Evolutionary conservation across 1,140 invertebrate species (phyloP).

Genomic region (Drosophila melanogaster): DNA sequence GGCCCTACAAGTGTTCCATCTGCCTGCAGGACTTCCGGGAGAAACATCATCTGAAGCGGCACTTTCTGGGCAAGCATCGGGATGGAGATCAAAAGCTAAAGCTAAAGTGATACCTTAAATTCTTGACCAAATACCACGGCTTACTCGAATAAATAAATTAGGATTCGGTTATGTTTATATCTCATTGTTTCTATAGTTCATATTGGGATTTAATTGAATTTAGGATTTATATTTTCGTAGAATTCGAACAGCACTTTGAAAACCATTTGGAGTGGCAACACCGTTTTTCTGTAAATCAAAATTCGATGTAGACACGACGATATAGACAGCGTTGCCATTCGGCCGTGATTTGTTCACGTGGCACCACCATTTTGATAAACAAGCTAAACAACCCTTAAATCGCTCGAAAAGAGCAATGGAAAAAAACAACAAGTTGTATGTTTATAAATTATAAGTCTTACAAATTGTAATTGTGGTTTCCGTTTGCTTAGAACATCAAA

Average conservation of each 20-base stretch:
- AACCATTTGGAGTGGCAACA: background rate
- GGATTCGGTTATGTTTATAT: background rate
- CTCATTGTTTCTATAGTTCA: background rate
- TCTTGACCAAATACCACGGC: too few relatives aligned
- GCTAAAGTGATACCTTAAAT: conserved; percentile 3
- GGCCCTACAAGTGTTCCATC: conserved; percentile 23
- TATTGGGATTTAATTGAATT: too few relatives aligned
- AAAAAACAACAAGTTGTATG: conserved; percentile 45
- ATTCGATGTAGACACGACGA: conserved; percentile 1
- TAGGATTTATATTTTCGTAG: too few relatives aligned
- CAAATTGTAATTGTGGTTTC: conserved; percentile 73
- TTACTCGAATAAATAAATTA: background rate
- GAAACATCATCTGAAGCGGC: conserved; percentile 32
- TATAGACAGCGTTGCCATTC: background rate
- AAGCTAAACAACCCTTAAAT: background rate
- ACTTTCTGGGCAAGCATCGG: conserved; percentile 27
- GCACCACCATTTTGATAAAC: background rate
- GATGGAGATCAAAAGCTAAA: background rate
- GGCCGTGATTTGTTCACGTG: background rate
- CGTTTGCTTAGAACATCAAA: conserved; percentile 49
- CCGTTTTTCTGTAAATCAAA: background rate
- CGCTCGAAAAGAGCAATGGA: background rate
- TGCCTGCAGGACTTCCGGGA: conserved; percentile 23
- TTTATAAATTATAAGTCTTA: conserved; percentile 79
- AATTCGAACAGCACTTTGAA: too few relatives aligned